phyloP scores from a whole-genome alignment of 2,797 vertebrate genomes.

The Sarcophilus harrisii region DNA sequence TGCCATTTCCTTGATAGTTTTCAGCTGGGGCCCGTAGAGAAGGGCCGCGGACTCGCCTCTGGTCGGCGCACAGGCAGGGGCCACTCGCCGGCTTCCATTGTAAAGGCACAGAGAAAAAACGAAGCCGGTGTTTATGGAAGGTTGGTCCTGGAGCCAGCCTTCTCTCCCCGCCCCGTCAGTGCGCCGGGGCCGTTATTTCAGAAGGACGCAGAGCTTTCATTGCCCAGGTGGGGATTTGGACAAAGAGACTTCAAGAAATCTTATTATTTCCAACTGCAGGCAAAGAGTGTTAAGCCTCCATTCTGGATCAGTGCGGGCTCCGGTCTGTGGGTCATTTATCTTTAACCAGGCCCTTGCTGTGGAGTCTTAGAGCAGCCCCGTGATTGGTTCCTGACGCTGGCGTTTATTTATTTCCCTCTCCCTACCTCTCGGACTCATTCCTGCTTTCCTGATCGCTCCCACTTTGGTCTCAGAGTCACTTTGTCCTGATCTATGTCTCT shows the following conservation, averaged over 20 bases:
- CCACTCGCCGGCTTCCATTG: conserved; percentile 71
- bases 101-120: conserved; percentile 57
- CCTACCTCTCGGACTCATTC: conserved; percentile 35
- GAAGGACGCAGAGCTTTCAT: conserved; percentile 79
- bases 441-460: background rate
- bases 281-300: conserved; percentile 79
- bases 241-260: conserved; percentile 80
- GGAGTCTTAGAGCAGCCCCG: conserved; percentile 68
- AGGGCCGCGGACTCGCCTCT: conserved; percentile 54
- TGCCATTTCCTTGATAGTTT: conserved; percentile 51
- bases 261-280: conserved; percentile 83
- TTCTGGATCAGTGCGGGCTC: conserved; percentile 79
- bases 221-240: conserved; percentile 81
- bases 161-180: conserved; percentile 57
- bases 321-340: conserved; percentile 80
- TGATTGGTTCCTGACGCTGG: conserved; percentile 41
- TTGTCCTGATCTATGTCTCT: conserved; percentile 14
- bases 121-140: conserved; percentile 77
- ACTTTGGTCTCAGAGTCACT: background rate
- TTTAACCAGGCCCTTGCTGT: conserved; percentile 68
- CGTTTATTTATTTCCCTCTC: conserved; percentile 57
- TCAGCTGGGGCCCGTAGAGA: conserved; percentile 52
- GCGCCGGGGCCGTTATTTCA: conserved; percentile 71
- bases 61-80: background rate
- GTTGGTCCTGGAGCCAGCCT: conserved; percentile 69